phyloP scores from a whole-genome alignment of 2,797 vertebrate genomes.

The Xiphophorus birchmanni region DNA sequence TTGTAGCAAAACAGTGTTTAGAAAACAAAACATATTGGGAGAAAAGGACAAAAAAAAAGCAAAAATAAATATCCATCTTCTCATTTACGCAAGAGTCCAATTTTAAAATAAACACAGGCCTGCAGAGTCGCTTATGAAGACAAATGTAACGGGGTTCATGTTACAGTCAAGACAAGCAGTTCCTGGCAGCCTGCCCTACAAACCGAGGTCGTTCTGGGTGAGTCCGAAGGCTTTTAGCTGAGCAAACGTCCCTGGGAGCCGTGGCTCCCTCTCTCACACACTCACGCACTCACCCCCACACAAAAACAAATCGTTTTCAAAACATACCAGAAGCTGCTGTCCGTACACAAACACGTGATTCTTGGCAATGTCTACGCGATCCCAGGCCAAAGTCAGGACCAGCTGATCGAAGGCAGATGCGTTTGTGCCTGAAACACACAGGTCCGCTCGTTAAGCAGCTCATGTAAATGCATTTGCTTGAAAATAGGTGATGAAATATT shows the following conservation, averaged over 20 bases:
- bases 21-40: slow-evolving; percentile 20
- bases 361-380: slow-evolving; percentile 99
- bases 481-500: slow-evolving; percentile 13
- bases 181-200: slow-evolving; percentile 37
- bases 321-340: slow-evolving; percentile 95
- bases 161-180: slow-evolving; percentile 62
- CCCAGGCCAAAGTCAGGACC: slow-evolving; percentile 96
- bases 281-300: slow-evolving; percentile 1
- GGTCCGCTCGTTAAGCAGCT: slow-evolving; percentile 12
- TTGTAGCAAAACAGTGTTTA: slow-evolving; percentile 35
- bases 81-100: slow-evolving; percentile 29
- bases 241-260: slow-evolving; percentile 45
- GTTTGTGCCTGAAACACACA: slow-evolving; percentile 88
- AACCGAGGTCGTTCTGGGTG: slow-evolving; percentile 42
- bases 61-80: slow-evolving; percentile 42
- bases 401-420: slow-evolving; percentile 96
- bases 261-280: slow-evolving; percentile 4
- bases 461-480: slow-evolving; percentile 12
- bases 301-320: slow-evolving; percentile 8
- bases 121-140: slow-evolving; percentile 41
- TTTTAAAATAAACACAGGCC: slow-evolving; percentile 60
- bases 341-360: slow-evolving; percentile 99
- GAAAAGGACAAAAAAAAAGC: slow-evolving; percentile 17
- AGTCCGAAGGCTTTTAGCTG: slow-evolving; percentile 53
- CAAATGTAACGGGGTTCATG: slow-evolving; percentile 46